Conservation (phyloP, 2,888 invertebrate genomes). For the Drosophila setosimentum region DNA sequence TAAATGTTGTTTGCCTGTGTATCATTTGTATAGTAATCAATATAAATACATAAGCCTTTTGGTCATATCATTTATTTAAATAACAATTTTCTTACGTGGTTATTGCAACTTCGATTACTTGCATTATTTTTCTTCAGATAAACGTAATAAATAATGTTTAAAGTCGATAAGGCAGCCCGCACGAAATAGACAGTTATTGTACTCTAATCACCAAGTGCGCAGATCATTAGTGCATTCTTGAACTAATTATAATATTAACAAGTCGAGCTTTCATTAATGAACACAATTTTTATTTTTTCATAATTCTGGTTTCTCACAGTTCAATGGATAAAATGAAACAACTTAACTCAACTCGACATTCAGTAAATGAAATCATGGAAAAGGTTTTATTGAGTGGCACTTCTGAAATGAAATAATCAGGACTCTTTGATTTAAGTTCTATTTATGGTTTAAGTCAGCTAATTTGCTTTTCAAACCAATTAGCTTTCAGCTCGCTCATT, state of each 20-base stretch:
- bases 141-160: neutral
- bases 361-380: neutral
- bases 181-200: neutral
- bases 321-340: neutral
- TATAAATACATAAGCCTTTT: neutral
- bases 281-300: neutral
- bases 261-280: neutral
- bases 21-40: neutral
- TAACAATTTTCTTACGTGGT: neutral
- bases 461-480: slow-evolving; percentile 1
- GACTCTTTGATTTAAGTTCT: neutral
- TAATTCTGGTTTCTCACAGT: neutral
- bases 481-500: neutral
- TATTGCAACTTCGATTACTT: neutral
- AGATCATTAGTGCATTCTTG: slow-evolving; percentile 2
- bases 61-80: neutral
- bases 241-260: neutral
- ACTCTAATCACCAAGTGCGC: neutral
- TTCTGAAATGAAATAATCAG: neutral
- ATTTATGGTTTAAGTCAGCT: neutral
- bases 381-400: neutral
- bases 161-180: neutral
- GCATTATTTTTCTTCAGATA: neutral
- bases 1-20: neutral
- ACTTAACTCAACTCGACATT: neutral